Conservation (phyloP, 1,140 invertebrate genomes). For the Helicoverpa zea region DNA sequence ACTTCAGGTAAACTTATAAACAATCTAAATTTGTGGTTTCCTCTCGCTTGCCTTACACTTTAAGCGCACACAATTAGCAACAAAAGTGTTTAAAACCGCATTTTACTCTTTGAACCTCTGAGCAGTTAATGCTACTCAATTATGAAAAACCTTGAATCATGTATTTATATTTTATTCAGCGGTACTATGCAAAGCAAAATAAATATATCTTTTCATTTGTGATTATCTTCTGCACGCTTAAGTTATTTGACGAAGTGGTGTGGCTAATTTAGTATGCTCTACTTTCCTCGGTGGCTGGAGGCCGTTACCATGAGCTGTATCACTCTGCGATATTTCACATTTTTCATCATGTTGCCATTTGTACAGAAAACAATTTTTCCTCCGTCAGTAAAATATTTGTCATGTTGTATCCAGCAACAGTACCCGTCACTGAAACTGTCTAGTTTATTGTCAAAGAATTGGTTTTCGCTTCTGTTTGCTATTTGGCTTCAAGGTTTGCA, state of each 20-base stretch:
- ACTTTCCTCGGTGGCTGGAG: slow-evolving; percentile 45
- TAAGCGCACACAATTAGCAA: background rate
- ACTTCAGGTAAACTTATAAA: background rate
- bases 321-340: slow-evolving; percentile 29
- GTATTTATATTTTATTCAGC: background rate
- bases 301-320: slow-evolving; percentile 58
- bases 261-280: slow-evolving; percentile 56
- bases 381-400: slow-evolving; percentile 27
- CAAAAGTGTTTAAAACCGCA: background rate
- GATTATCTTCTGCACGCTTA: slow-evolving; percentile 44
- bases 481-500: slow-evolving; percentile 1
- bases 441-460: slow-evolving; percentile 14
- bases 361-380: slow-evolving; percentile 21
- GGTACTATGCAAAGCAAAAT: background rate
- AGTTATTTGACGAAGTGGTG: slow-evolving; percentile 42
- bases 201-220: slow-evolving; percentile 15
- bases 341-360: slow-evolving; percentile 46
- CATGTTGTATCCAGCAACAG: slow-evolving; percentile 2
- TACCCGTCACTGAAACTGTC: background rate
- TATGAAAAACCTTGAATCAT: background rate
- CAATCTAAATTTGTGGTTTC: slow-evolving; percentile 12
- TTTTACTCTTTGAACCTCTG: background rate
- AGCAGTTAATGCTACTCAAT: background rate
- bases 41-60: background rate
- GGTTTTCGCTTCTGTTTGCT: slow-evolving; percentile 7